phyloP scores from a whole-genome alignment of 2,113 vertebrate species.

The Gymnobelideus leadbeateri region DNA sequence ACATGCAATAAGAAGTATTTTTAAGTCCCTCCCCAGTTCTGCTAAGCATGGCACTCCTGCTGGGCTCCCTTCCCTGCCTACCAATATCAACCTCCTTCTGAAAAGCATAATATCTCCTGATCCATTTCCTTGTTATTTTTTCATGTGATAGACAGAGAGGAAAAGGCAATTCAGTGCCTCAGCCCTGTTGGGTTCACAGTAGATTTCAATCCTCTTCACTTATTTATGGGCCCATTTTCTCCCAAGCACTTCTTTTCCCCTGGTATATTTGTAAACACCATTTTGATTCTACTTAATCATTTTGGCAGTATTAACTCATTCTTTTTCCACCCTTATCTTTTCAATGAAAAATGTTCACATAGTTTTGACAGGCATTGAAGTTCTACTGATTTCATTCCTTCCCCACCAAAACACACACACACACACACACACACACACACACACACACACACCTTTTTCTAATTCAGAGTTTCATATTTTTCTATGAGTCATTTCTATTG shows the following conservation, averaged over 20 bases:
- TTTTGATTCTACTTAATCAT: slow-evolving; percentile 72
- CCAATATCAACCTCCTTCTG: not conserved
- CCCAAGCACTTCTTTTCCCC: slow-evolving; percentile 59
- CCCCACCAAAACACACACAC: not conserved
- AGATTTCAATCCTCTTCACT: slow-evolving; percentile 73
- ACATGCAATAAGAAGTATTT: not conserved
- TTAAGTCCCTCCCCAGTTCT: not conserved
- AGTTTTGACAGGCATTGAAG: slow-evolving; percentile 12
- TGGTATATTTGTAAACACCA: slow-evolving; percentile 69
- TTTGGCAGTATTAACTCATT: slow-evolving; percentile 71
- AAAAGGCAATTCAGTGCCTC: slow-evolving; percentile 41
- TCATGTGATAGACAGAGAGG: slow-evolving; percentile 65
- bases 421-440: not conserved
- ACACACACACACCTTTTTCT: not conserved
- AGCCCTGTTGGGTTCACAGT: slow-evolving; percentile 35
- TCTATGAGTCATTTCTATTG: not conserved
- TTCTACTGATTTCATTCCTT: not conserved
- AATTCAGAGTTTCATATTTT: not conserved
- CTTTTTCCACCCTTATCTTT: slow-evolving; percentile 32
- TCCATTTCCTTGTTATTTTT: slow-evolving; percentile 60
- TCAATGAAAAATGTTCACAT: slow-evolving; percentile 33
- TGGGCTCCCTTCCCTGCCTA: not conserved
- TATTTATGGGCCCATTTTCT: slow-evolving; percentile 73
- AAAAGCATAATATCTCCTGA: not conserved
- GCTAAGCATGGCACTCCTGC: not conserved